Conservation (phyloP, 2,888 invertebrate species). For the Euplexia lucipara region DNA sequence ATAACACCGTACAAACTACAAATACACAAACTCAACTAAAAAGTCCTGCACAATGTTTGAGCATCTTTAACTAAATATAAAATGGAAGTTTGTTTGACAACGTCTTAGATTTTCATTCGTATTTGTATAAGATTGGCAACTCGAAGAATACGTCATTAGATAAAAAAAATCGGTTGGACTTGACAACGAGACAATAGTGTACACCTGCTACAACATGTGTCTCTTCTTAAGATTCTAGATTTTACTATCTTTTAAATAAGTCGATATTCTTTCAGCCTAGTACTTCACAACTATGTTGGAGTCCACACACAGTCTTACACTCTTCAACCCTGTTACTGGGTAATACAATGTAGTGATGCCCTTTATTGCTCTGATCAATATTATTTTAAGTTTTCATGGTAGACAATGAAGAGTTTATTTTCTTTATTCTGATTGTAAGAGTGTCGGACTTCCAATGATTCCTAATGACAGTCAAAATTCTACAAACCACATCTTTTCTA, state of each 20-base stretch:
- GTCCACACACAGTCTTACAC: no score
- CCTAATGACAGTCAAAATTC: no score
- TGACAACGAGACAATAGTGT: constrained; percentile 19
- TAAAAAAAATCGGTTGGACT: constrained; percentile 47
- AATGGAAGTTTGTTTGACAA: constrained; percentile 45
- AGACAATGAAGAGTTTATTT: no score
- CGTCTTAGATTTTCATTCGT: constrained; percentile 33
- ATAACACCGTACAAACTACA: constrained; percentile 23
- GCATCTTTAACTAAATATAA: constrained; percentile 14
- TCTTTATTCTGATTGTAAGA: no score
- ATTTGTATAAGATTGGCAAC: constrained; percentile 46
- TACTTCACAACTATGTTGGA: no score
- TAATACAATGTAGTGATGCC: no score
- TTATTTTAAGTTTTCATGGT: no score
- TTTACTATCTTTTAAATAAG: neutral
- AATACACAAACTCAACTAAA: neutral
- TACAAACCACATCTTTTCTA: no score
- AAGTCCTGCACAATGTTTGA: neutral
- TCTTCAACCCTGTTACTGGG: no score
- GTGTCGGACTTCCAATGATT: no score
- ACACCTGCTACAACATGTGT: constrained; percentile 6
- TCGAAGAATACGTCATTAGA: constrained; percentile 46
- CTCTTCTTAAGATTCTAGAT: neutral
- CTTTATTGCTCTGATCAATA: no score
- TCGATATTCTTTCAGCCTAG: neutral